Evolutionary conservation across 2,797 vertebrate genomes (phyloP).

Genomic region (Geotria australis): DNA sequence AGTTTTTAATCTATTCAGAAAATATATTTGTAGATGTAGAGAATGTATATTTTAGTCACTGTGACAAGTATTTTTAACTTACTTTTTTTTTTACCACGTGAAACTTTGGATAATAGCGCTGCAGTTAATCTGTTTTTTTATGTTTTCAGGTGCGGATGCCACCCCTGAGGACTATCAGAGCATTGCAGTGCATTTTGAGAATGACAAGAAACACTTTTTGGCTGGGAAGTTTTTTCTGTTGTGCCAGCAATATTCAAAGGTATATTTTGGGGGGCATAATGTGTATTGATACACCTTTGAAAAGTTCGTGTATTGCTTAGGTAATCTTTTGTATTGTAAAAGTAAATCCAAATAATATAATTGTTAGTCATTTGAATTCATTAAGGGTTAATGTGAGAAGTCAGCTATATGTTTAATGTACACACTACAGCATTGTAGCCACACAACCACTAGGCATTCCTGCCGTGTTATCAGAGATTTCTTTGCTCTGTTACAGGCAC

Average conservation of each 20-base stretch:
- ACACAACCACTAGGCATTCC: not conserved
- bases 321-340: not conserved
- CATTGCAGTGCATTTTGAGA: slow-evolving; percentile 82
- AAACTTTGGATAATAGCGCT: too few relatives aligned
- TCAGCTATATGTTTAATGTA: too few relatives aligned
- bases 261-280: slow-evolving; percentile 10
- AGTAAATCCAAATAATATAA: not conserved
- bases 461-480: not conserved
- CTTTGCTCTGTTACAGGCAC: slow-evolving; percentile 23
- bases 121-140: not conserved
- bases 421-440: too few relatives aligned
- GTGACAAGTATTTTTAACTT: too few relatives aligned
- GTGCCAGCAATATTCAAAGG: slow-evolving; percentile 60
- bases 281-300: too few relatives aligned
- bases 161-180: slow-evolving; percentile 78
- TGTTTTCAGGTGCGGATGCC: slow-evolving; percentile 33
- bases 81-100: too few relatives aligned
- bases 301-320: not conserved
- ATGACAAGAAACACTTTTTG: slow-evolving; percentile 66
- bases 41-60: too few relatives aligned
- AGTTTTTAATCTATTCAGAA: too few relatives aligned
- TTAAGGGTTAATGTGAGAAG: too few relatives aligned
- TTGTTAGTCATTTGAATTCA: not conserved
- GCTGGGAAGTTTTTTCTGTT: slow-evolving; percentile 82
- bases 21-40: too few relatives aligned